Percentiles rank a stretch among this genome's conserved stretches.
Evolutionary conservation across 2,113 vertebrate species (phyloP).

Genomic region (Craseonycteris thonglongyai): DNA sequence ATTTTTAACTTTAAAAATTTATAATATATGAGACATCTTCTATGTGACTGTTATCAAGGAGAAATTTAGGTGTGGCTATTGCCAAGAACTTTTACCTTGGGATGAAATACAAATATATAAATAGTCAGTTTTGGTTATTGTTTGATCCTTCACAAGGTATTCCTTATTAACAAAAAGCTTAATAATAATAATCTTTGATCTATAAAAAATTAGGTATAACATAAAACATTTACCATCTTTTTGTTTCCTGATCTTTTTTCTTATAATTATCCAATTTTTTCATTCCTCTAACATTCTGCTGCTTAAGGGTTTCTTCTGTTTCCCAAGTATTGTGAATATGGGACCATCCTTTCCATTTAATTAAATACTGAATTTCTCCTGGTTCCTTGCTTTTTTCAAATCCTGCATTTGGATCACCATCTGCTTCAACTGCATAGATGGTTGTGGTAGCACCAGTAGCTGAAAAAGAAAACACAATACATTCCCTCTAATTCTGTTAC

Average conservation of each 20-base stretch:
- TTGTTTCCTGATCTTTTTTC: conserved; percentile 96
- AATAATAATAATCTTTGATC: neutral
- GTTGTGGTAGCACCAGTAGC: conserved; percentile 95
- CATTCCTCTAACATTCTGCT: conserved; percentile 98
- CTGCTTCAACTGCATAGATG: conserved; percentile 96
- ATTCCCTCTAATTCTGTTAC: neutral
- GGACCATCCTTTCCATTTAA: conserved; percentile 99
- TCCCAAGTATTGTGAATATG: conserved; percentile 99
- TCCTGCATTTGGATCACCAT: conserved; percentile 92
- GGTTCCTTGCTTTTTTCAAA: conserved; percentile 89
- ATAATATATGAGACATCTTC: neutral
- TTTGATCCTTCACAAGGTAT: neutral
- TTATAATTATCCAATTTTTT: conserved; percentile 99
- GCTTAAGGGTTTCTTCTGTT: conserved; percentile 94
- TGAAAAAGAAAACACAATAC: conserved; percentile 67
- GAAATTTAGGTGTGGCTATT: neutral
- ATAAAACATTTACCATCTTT: conserved; percentile 85
- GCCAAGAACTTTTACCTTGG: neutral
- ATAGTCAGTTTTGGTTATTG: neutral
- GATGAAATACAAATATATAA: neutral
- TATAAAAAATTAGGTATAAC: neutral
- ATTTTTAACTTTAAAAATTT: neutral
- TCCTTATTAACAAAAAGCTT: neutral
- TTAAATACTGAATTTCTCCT: conserved; percentile 93
- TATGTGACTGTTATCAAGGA: neutral